Base-by-base conservation (phyloP, 1,140 invertebrate species). In the Hermetia illucens region DNA sequence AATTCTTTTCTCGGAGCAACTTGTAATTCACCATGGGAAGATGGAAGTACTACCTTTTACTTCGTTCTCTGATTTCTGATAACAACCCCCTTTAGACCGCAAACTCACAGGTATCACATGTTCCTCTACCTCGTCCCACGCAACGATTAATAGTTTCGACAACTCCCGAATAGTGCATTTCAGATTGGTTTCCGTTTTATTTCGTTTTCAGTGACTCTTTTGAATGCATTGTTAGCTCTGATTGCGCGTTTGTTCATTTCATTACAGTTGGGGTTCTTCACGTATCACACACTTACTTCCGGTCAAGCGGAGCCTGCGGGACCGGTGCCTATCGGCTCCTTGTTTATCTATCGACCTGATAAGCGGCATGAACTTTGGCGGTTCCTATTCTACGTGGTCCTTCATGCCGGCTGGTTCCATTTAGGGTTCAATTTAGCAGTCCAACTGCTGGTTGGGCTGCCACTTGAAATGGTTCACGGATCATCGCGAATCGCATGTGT, bases 401-500 rank as follows among this genome's bases (percentile, higher is more conserved):
- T 96, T 48, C 92, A 96, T 65, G 87, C 88, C 13, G 90, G 90
- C 74, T 96, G 90, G 89, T 72, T 94, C 34, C 91, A 95, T 65
- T 69, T 96, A 44, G 75, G 89, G 18, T 95, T 95, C 70, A 96
- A 96, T 68, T 74, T 95, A 45, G 73, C 88, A 19, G 86, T 96
- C 18, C 91, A 96, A 66, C 64, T 90, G 42, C 62, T 86, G 41
- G 84, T 95, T 44, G 92, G 92, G 27, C 69, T 94, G 42, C 90
- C 91, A 1, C 61, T 96, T 47, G 92, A 96, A 67, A 95, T 96
- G 90, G 88, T 94, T n/a, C 91, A 95, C 59, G 90, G 89, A 4
- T 88, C 83, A 19, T 68, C 79, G 34, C 72, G 91, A 44, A 89
- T 93, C 48, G 84, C 78, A 15, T 76, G 83, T 38, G 86, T 96